Conservation (phyloP, 2,113 vertebrate genomes). For the Toxotes jaculatrix region DNA sequence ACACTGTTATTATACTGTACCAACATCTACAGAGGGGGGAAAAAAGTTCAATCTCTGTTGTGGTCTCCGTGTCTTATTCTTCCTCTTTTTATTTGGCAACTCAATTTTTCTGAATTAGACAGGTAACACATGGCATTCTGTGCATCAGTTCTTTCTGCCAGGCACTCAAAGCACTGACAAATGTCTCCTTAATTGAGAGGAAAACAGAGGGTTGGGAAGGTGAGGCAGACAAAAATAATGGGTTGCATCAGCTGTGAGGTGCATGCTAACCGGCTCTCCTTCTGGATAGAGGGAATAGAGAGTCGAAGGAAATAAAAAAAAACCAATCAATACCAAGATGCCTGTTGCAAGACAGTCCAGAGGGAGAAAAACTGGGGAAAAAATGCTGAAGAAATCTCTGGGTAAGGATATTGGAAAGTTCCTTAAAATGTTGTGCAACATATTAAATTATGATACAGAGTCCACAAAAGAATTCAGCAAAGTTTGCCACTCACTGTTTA, state of each 20-base stretch:
- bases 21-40: conserved; percentile 13
- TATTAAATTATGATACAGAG: neutral
- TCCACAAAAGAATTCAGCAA: neutral
- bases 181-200: conserved; percentile 77
- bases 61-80: neutral
- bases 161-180: conserved; percentile 74
- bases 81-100: conserved; percentile 44
- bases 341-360: conserved; percentile 35
- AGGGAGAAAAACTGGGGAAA: conserved; percentile 4
- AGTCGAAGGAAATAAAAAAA: conserved; percentile 32
- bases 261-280: conserved; percentile 64
- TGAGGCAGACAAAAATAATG: conserved; percentile 72
- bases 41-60: conserved; percentile 5
- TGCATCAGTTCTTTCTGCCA: conserved; percentile 62
- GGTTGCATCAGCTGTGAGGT: conserved; percentile 57
- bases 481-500: conserved; percentile 7
- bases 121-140: conserved; percentile 61
- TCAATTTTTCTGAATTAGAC: conserved; percentile 65
- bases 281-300: conserved; percentile 48
- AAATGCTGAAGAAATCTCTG: neutral
- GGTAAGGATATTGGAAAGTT: conserved; percentile 6
- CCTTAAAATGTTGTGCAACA: neutral
- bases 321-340: conserved; percentile 48
- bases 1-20: neutral
- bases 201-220: conserved; percentile 64